Conservation (phyloP, 2,888 invertebrate genomes). For the Macaria liturata region DNA sequence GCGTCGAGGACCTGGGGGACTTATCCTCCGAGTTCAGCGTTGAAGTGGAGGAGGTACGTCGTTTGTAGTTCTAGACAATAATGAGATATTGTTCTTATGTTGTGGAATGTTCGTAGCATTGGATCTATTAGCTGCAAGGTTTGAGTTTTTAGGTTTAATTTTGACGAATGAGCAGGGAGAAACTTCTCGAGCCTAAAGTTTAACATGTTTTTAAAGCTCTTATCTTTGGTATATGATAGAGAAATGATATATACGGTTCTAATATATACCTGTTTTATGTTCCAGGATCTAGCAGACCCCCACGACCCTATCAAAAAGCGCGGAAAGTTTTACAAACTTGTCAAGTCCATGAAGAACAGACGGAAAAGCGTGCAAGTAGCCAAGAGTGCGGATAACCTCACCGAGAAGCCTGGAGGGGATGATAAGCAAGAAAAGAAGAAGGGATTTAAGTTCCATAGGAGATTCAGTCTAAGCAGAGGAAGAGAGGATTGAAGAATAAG, state of each 20-base stretch:
- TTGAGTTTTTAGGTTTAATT: no score
- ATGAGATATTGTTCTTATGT: no score
- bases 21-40: constrained; percentile 70
- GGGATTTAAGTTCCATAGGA: constrained; percentile 72
- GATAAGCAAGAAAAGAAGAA: constrained; percentile 71
- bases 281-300: constrained; percentile 53
- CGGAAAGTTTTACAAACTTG: constrained; percentile 74
- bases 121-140: no score
- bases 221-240: no score
- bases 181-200: no score
- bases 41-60: constrained; percentile 6
- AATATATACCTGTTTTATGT: not conserved
- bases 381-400: constrained; percentile 72
- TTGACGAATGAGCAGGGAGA: no score
- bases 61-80: no score
- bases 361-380: constrained; percentile 78
- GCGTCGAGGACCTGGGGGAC: constrained; percentile 77
- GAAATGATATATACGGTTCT: no score
- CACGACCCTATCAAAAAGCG: constrained; percentile 65
- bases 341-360: constrained; percentile 77
- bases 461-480: constrained; percentile 74
- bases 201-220: no score
- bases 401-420: constrained; percentile 58
- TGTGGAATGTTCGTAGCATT: no score
- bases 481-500: constrained; percentile 61